A percentile compares a stretch with the other conserved stretches of the same genome.
Evolutionary conservation across 2,888 invertebrate genomes (phyloP).

Genomic region (Caenorhabditis becei): DNA sequence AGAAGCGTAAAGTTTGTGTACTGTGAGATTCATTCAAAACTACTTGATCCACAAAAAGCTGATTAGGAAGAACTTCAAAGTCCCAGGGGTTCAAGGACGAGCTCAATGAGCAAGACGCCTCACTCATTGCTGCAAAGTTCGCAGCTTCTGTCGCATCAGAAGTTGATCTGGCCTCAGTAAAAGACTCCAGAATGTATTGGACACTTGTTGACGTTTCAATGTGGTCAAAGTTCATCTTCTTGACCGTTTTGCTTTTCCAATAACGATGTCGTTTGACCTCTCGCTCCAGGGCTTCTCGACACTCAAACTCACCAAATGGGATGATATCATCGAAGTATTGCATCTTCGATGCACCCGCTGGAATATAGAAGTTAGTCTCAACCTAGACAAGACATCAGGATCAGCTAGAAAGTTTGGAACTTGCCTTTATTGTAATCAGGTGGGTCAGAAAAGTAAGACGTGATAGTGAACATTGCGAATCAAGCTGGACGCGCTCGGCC

Average conservation of each 20-base stretch:
- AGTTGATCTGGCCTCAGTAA: slow-evolving; percentile 79
- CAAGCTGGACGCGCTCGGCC: slow-evolving; percentile 15
- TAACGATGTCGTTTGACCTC: slow-evolving; percentile 72
- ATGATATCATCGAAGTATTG: slow-evolving; percentile 75
- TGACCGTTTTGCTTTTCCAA: slow-evolving; percentile 74
- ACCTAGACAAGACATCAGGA: no score
- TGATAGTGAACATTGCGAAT: slow-evolving; percentile 21
- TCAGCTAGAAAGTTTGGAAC: background rate
- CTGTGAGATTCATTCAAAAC: background rate
- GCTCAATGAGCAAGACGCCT: slow-evolving; percentile 36
- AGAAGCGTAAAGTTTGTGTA: background rate
- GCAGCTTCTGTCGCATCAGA: slow-evolving; percentile 78
- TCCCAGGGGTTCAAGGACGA: slow-evolving; percentile 77
- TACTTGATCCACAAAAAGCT: slow-evolving; percentile 78
- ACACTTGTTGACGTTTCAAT: slow-evolving; percentile 74
- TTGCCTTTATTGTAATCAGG: slow-evolving; percentile 10
- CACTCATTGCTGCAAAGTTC: slow-evolving; percentile 44
- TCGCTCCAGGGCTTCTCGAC: slow-evolving; percentile 76
- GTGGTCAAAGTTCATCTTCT: slow-evolving; percentile 79
- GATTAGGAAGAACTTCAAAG: slow-evolving; percentile 77
- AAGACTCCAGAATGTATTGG: slow-evolving; percentile 80
- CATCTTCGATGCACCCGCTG: slow-evolving; percentile 60
- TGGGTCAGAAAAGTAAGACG: slow-evolving; percentile 7
- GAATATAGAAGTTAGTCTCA: background rate
- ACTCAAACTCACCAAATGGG: slow-evolving; percentile 78